Conservation (phyloP, 1,140 invertebrate genomes). For the Heterodera schachtii region DNA sequence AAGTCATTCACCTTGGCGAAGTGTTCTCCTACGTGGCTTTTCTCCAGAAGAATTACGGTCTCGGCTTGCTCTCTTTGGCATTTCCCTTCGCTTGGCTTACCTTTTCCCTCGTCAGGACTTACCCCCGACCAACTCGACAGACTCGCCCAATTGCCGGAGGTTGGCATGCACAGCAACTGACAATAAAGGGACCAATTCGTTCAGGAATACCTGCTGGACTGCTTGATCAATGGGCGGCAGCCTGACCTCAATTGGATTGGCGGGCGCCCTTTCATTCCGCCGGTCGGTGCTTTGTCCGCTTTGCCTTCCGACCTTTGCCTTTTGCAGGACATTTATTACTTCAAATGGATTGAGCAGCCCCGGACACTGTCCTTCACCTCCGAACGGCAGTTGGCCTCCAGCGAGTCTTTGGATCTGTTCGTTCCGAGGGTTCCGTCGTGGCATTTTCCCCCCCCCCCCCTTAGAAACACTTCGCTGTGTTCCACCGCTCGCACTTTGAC, state of each 20-base stretch:
- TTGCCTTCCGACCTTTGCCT: background rate
- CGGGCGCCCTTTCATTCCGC: constrained; percentile 61
- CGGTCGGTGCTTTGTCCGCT: constrained; percentile 17
- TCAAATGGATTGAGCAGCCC: constrained; percentile 66
- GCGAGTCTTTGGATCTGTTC: constrained; percentile 50
- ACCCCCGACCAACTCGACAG: constrained; percentile 65
- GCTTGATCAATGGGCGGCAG: constrained; percentile 63
- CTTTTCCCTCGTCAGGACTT: constrained; percentile 18
- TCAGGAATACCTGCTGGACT: constrained; percentile 63
- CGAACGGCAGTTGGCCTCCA: constrained; percentile 60
- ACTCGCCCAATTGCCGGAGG: constrained; percentile 61
- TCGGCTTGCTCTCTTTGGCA: background rate
- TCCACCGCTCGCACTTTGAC: constrained; percentile 47
- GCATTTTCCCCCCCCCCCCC: background rate
- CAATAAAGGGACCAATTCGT: constrained; percentile 20
- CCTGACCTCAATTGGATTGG: constrained; percentile 66
- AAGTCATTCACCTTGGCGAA: constrained; percentile 65
- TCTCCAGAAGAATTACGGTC: constrained; percentile 65
- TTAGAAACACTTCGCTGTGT: constrained; percentile 17
- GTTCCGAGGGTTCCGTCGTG: constrained; percentile 31
- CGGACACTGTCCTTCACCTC: constrained; percentile 63
- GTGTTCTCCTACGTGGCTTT: constrained; percentile 65
- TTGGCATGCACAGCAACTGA: background rate
- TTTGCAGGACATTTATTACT: constrained; percentile 62
- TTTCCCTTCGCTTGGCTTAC: no score